These are phyloP conservation scores for Pachycephala philippinensis DNA, from an alignment of 2,113 vertebrate genomes.

Conservation along the genomic window DNA sequence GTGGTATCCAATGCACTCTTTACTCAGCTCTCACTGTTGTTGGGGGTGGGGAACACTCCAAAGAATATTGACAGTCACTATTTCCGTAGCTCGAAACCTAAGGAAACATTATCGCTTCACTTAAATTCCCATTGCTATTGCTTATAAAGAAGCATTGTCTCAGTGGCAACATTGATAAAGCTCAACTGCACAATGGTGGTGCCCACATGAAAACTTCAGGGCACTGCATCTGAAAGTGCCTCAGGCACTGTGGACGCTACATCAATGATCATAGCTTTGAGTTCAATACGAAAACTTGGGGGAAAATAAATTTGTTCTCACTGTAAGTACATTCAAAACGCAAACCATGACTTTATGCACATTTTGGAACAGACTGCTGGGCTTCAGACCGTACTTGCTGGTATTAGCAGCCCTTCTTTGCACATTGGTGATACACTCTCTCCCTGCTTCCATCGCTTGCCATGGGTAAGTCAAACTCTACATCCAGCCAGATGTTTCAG, in stretches of 20 bases:
- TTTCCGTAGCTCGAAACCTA: not conserved
- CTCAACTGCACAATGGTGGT: not conserved
- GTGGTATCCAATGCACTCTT: not conserved
- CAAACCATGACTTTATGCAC: not conserved
- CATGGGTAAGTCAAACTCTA: not conserved
- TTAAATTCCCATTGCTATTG: not conserved
- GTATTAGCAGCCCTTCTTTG: not conserved
- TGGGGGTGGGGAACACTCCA: not conserved
- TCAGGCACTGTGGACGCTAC: not conserved
- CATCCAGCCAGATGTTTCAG: not conserved
- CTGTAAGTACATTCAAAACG: not conserved
- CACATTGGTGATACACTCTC: fast-evolving
- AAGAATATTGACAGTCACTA: not conserved
- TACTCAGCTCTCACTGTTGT: not conserved
- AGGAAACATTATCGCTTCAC: not conserved
- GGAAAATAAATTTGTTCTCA: not conserved
- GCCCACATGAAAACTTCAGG: not conserved
- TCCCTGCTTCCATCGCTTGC: not conserved
- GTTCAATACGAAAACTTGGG: not conserved
- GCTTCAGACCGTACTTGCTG: not conserved
- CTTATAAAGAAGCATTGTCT: not conserved
- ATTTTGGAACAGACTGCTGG: not conserved
- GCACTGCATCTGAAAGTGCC: not conserved
- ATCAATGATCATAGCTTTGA: not conserved
- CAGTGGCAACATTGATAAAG: not conserved